Evolutionary conservation across 2,113 vertebrate genomes (phyloP).

Genomic region (Rhagologus leucostigma): DNA sequence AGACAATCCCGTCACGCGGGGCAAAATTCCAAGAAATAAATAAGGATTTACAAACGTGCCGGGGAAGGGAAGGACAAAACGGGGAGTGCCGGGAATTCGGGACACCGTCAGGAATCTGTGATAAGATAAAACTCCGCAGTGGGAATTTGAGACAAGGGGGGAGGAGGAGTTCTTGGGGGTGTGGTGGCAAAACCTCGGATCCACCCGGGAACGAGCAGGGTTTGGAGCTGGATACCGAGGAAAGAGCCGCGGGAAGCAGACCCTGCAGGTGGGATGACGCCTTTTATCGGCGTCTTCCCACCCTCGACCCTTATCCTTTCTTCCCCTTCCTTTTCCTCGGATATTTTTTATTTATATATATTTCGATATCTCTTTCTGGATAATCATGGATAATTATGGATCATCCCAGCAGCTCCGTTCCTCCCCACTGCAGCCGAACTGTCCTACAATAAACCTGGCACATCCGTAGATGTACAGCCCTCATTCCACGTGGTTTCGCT

Average conservation of each 20-base stretch:
- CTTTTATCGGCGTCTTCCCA: background rate
- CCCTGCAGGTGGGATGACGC: no score
- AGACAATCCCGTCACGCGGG: background rate
- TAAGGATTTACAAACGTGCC: constrained; percentile 67
- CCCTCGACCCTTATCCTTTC: background rate
- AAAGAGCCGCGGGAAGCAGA: background rate
- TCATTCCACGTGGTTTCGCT: background rate
- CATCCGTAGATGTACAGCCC: background rate
- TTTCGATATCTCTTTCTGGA: background rate
- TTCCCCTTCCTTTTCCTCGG: background rate
- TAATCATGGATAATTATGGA: no score
- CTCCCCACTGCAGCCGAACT: background rate
- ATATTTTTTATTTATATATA: background rate
- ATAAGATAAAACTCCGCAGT: background rate
- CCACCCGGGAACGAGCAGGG: background rate
- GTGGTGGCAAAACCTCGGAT: background rate
- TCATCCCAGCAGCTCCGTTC: background rate
- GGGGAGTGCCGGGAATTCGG: background rate
- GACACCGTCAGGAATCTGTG: background rate
- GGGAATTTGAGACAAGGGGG: background rate
- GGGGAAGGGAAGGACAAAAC: background rate
- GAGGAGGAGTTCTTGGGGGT: background rate
- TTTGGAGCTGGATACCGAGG: background rate
- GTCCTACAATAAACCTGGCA: background rate
- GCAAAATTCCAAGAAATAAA: constrained; percentile 75